These are phyloP conservation scores for Tympanoctomys barrerae DNA, from an alignment of 2,797 vertebrate species.

Conservation along the genomic window DNA sequence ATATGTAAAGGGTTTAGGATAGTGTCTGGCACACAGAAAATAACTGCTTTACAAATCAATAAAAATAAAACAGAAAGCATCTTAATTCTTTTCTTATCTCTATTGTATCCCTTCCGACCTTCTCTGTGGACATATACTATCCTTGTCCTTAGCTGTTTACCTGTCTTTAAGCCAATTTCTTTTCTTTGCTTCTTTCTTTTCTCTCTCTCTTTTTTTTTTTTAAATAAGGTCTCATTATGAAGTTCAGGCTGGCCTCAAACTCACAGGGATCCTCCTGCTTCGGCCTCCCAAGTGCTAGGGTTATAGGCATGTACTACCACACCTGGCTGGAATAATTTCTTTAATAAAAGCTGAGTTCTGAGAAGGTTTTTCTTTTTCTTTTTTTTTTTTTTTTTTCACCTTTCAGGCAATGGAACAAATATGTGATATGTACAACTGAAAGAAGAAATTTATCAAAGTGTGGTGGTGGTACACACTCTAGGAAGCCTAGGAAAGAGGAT, in stretches of 20 bases:
- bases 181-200: neutral
- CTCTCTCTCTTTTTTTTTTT: neutral
- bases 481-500: neutral
- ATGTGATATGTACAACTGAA: neutral
- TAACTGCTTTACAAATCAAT: neutral
- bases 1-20: neutral
- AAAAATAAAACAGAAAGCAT: constrained; percentile 55
- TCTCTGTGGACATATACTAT: neutral
- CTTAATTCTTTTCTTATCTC: constrained; percentile 44
- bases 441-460: neutral
- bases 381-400: neutral
- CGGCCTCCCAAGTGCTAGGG: neutral
- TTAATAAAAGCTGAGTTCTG: neutral
- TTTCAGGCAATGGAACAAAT: neutral
- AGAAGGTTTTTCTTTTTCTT: neutral
- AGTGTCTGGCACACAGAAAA: neutral
- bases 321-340: neutral
- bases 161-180: neutral
- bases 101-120: neutral
- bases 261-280: neutral
- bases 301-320: neutral
- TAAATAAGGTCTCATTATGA: neutral
- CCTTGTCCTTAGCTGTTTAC: neutral
- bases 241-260: neutral
- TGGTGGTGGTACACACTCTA: neutral